These are phyloP conservation scores for Drosophila prosaltans DNA, from an alignment of 1,140 invertebrate species.

Conservation along the genomic window DNA sequence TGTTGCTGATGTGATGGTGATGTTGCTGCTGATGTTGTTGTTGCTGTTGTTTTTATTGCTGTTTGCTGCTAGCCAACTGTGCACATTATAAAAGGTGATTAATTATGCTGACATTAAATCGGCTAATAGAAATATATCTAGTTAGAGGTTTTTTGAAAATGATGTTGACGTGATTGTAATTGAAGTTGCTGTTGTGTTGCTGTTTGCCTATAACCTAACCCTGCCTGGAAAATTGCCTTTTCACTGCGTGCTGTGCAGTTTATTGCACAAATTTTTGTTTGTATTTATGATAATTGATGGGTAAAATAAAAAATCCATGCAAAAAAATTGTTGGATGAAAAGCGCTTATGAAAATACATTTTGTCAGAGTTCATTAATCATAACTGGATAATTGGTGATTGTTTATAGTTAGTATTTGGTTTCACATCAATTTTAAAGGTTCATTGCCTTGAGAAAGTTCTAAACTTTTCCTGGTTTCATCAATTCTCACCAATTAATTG, in stretches of 20 bases:
- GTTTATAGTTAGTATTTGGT: slow-evolving; percentile 49
- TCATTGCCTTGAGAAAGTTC: slow-evolving; percentile 3
- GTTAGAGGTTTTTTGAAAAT: slow-evolving; percentile 69
- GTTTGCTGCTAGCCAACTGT: slow-evolving; percentile 37
- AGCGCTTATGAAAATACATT: slow-evolving; percentile 74
- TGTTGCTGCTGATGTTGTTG: slow-evolving; percentile 27
- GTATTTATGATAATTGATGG: slow-evolving; percentile 75
- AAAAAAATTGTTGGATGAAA: slow-evolving; percentile 63
- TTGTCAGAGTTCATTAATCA: slow-evolving; percentile 73
- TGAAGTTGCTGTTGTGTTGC: slow-evolving; percentile 66
- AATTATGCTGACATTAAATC: slow-evolving; percentile 82
- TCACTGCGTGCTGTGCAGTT: slow-evolving; percentile 72
- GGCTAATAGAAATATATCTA: slow-evolving; percentile 82
- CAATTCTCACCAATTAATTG: slow-evolving; percentile 12
- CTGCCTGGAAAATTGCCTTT: slow-evolving; percentile 73
- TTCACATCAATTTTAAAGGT: slow-evolving; percentile 53
- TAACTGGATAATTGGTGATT: slow-evolving; percentile 74
- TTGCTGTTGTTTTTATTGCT: slow-evolving; percentile 32
- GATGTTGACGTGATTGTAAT: slow-evolving; percentile 80
- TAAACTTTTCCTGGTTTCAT: background rate
- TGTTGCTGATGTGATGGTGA: slow-evolving; percentile 11
- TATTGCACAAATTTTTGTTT: slow-evolving; percentile 80
- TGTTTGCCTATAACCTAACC: slow-evolving; percentile 75
- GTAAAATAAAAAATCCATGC: slow-evolving; percentile 24
- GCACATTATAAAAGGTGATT: slow-evolving; percentile 71